phyloP scores from a whole-genome alignment of 2,888 invertebrate species.

The Drosophila eohydei region DNA sequence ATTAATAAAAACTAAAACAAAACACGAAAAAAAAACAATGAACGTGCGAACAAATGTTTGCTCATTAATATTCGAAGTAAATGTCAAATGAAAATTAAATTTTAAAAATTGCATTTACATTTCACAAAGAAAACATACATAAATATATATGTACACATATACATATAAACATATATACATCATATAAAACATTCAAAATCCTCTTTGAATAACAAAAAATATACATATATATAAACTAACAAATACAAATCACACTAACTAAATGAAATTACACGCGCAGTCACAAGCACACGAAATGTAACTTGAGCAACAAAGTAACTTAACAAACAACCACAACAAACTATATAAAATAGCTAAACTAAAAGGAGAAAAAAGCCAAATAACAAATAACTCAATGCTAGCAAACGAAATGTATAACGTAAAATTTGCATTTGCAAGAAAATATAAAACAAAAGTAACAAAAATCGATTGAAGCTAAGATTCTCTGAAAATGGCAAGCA shows the following conservation, averaged over 20 bases:
- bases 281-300: slow-evolving; percentile 48
- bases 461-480: slow-evolving; percentile 45
- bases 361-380: slow-evolving; percentile 15
- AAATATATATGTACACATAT: slow-evolving; percentile 39
- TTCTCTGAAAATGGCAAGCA: slow-evolving; percentile 29
- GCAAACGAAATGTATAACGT: slow-evolving; percentile 51
- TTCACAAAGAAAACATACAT: slow-evolving; percentile 60
- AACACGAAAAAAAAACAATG: slow-evolving; percentile 18
- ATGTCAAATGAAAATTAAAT: slow-evolving; percentile 58
- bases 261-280: slow-evolving; percentile 53
- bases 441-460: slow-evolving; percentile 6
- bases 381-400: slow-evolving; percentile 36
- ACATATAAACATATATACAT: slow-evolving; percentile 29
- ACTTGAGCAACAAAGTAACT: slow-evolving; percentile 45
- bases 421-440: slow-evolving; percentile 57
- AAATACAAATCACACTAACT: slow-evolving; percentile 50
- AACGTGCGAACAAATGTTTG: slow-evolving; percentile 39
- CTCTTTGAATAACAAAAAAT: slow-evolving; percentile 31
- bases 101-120: slow-evolving; percentile 73
- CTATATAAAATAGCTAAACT: slow-evolving; percentile 33
- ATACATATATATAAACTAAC: slow-evolving; percentile 55
- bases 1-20: slow-evolving; percentile 29
- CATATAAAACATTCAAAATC: slow-evolving; percentile 46
- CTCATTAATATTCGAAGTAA: slow-evolving; percentile 68
- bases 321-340: slow-evolving; percentile 42